Evolutionary conservation across 1,140 invertebrate genomes (phyloP), one percentile per base, ranked within the genome.

Genomic region (Hydropsyche tenuis): DNA sequence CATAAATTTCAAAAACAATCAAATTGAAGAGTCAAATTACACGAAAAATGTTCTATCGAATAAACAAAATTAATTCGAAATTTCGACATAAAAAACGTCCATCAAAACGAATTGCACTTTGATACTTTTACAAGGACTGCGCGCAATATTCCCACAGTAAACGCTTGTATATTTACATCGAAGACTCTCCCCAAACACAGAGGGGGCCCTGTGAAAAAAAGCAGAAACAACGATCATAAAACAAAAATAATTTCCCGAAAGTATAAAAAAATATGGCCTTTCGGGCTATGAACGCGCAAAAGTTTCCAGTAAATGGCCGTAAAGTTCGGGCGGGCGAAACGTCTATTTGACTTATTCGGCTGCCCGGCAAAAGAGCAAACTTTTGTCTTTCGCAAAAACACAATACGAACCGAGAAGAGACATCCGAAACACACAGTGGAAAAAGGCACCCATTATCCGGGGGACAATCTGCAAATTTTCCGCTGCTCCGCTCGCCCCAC

Each of bases 181-280:
- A 65, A 65, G 63, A 65, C 43, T 65, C 30, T 25, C 25, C 60
- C 9, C 30, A 63, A 43, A n/a, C 12, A 43, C 5, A 43, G 12
- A 43, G 45, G 16, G 16, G 45, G 14, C 45, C 5, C 5, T 6
- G 45, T 3, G 16, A 14, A 48, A 60, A 60, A 56, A 60, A 65
- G 30, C n/a, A 45, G 63, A 65, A 65, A 65, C 42, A 65, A 65
- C 30, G 63, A 65, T 23, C 63, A 23, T 65, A 65, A 65, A 65
- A 65, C 63, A 45, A 45, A 65, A 65, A 65, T 65, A 65, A 65
- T 65, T 65, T 65, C 63, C 63, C 63, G 63, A 65, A 65, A 43
- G 63, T 65, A 65, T 65, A 65, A 65, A 65, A 65, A 65, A 65
- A 65, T 65, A 65, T 45, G 42, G 63, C 63, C 63, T 65, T 65